Base-by-base conservation (phyloP, 2,113 vertebrate species). In the Xiphias gladius region DNA sequence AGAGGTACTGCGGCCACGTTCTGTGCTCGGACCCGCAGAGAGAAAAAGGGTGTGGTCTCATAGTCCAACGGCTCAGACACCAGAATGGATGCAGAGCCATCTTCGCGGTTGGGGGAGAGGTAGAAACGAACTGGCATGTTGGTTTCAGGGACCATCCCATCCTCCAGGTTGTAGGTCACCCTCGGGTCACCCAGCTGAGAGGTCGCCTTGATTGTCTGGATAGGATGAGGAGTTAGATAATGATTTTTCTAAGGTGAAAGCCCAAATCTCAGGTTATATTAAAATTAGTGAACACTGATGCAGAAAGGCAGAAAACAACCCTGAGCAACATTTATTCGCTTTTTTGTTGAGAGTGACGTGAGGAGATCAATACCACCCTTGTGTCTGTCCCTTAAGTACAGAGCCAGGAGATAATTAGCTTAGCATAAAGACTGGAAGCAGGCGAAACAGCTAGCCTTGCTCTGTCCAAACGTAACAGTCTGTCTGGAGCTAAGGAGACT, bases 71-170 rank as follows among this genome's bases (percentile, higher is more conserved):
- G 96, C 86, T 98, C 97, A 0, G 97, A 97, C 61, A 97, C 94
- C 62, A 97, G 93, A 41, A 98, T 94, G 75, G 96, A 97, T 0
- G 96, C 96, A 2, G 97, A 96, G 16, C 96, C 95, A 26, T 97
- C 96, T 2, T 96, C 95, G 9, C 96, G 95, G 93, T 98, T 98
- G 46, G 96, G 96, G 9, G 96, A 96, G 70, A 98, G 94, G 91
- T 97, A 98, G 94, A 98, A 98, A 67, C 94, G 95, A 24, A 97
- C 93, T 0, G 97, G 97, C 96, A 97, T 96, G 92, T 97, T 98
- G 85, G 95, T 96, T 91, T 97, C 96, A 0, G 96, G 96, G 52
- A 97, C 96, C 94, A 96, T 94, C 20, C 96, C 97, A 28, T 98
- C 97, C 81, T 97, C 97, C 22, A 98, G 90, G 89, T 95, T 97